phyloP scores from a whole-genome alignment of 2,888 invertebrate species.

The Epinotia demarniana region DNA sequence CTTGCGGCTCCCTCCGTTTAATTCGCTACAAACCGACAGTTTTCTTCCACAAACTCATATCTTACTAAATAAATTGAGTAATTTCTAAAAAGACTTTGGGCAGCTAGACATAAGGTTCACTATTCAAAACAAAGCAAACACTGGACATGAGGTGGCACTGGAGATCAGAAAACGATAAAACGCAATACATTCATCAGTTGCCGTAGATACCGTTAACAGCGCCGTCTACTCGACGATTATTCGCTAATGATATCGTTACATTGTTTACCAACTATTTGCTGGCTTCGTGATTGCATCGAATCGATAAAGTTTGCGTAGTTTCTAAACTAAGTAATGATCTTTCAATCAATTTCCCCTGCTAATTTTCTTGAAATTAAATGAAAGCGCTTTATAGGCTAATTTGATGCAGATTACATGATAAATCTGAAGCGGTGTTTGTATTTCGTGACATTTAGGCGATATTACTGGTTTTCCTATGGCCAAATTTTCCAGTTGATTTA shows the following conservation, averaged over 20 bases:
- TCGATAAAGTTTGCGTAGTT: conserved; percentile 31
- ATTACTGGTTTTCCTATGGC: not conserved
- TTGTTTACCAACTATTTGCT: conserved; percentile 51
- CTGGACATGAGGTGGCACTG: too few relatives aligned
- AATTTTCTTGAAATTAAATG: conserved; percentile 3
- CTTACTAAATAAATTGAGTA: not conserved
- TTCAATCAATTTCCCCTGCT: not conserved
- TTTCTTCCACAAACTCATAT: conserved; percentile 13
- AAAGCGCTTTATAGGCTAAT: not conserved
- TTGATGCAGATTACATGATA: not conserved
- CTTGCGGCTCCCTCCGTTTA: conserved; percentile 58
- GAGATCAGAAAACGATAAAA: not conserved
- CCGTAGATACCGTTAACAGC: conserved; percentile 43
- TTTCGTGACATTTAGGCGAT: not conserved
- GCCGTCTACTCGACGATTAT: conserved; percentile 52
- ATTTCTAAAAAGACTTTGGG: not conserved
- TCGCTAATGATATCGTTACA: conserved; percentile 52
- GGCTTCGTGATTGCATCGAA: conserved; percentile 42
- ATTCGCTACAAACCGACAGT: conserved; percentile 49
- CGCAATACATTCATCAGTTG: conserved; percentile 43
- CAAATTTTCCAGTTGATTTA: not conserved
- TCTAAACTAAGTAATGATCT: conserved; percentile 13
- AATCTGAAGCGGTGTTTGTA: not conserved
- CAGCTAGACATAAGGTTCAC: conserved; percentile 3
- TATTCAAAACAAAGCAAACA: not conserved